Evolutionary conservation across 2,888 invertebrate genomes (phyloP).

Genomic region (Torymus aiolomorphi): DNA sequence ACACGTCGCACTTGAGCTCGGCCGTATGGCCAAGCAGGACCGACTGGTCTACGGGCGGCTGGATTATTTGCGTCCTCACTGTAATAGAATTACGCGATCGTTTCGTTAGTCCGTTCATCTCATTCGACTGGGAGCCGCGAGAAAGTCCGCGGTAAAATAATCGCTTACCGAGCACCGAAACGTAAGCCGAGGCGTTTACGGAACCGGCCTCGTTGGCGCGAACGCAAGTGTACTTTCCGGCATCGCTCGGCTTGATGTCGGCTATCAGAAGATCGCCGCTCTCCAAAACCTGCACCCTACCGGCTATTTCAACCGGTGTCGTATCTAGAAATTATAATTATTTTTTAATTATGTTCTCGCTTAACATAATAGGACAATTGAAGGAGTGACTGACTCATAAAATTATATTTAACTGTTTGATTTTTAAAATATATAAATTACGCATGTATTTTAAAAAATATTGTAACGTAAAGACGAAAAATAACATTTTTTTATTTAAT

Average conservation of each 20-base stretch:
- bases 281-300: slow-evolving; percentile 89
- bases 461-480: too few relatives aligned
- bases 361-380: too few relatives aligned
- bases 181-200: slow-evolving; percentile 87
- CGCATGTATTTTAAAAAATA: too few relatives aligned
- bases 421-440: too few relatives aligned
- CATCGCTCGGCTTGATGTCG: slow-evolving; percentile 88
- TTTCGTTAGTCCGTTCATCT: too few relatives aligned
- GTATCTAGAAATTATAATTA: slow-evolving; percentile 76
- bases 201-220: slow-evolving; percentile 93
- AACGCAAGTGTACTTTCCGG: slow-evolving; percentile 92
- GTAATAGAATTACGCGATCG: slow-evolving; percentile 54
- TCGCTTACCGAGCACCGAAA: slow-evolving; percentile 86
- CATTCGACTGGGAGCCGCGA: not conserved
- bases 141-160: slow-evolving; percentile 14
- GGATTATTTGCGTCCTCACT: slow-evolving; percentile 95
- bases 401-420: too few relatives aligned
- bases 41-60: slow-evolving; percentile 93
- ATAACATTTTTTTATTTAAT: too few relatives aligned
- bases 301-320: slow-evolving; percentile 81
- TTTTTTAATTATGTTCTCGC: too few relatives aligned
- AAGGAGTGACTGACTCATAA: too few relatives aligned
- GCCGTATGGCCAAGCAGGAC: slow-evolving; percentile 95
- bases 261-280: slow-evolving; percentile 92
- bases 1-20: slow-evolving; percentile 94